phyloP scores from a whole-genome alignment of 2,888 invertebrate genomes.

The Phrixothrix hirtus region DNA sequence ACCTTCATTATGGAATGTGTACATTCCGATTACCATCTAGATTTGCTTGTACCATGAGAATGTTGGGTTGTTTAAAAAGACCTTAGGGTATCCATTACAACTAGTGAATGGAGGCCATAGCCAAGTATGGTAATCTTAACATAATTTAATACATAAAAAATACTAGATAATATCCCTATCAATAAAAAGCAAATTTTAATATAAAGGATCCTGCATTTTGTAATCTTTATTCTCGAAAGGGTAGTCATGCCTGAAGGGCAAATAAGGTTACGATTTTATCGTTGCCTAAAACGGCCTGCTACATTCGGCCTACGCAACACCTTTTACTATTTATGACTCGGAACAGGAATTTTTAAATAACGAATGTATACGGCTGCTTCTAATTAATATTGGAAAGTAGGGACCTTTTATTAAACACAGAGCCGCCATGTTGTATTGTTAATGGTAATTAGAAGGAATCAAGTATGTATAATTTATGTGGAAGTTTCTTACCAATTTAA shows the following conservation, averaged over 20 bases:
- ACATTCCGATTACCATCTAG: too few species aligned
- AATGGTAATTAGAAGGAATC: too few species aligned
- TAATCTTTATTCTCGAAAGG: slow-evolving; percentile 7
- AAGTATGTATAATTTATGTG: too few species aligned
- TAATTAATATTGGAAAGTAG: slow-evolving; percentile 6
- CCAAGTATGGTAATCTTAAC: too few species aligned
- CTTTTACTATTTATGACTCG: slow-evolving; percentile 14
- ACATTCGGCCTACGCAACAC: slow-evolving; percentile 6
- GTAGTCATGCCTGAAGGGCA: slow-evolving; percentile 10
- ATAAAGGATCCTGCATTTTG: slow-evolving; percentile 2
- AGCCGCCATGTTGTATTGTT: slow-evolving; percentile 4
- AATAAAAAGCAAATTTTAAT: slow-evolving; percentile 4
- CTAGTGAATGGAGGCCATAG: background rate
- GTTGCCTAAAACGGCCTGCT: slow-evolving; percentile 9
- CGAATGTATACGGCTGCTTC: slow-evolving; percentile 7
- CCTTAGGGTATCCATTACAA: too few species aligned
- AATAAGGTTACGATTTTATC: slow-evolving; percentile 12
- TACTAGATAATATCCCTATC: background rate
- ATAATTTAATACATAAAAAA: too few species aligned
- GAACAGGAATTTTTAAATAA: slow-evolving; percentile 4
- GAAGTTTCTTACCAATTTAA: too few species aligned
- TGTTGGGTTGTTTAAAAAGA: background rate
- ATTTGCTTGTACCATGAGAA: too few species aligned
- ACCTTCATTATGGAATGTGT: too few species aligned
- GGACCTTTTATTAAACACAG: slow-evolving; percentile 6